Percentiles rank a stretch among this genome's conserved stretches.
These are phyloP conservation scores for Globodera rostochiensis DNA, from an alignment of 1,140 invertebrate species.

Conservation along the genomic window DNA sequence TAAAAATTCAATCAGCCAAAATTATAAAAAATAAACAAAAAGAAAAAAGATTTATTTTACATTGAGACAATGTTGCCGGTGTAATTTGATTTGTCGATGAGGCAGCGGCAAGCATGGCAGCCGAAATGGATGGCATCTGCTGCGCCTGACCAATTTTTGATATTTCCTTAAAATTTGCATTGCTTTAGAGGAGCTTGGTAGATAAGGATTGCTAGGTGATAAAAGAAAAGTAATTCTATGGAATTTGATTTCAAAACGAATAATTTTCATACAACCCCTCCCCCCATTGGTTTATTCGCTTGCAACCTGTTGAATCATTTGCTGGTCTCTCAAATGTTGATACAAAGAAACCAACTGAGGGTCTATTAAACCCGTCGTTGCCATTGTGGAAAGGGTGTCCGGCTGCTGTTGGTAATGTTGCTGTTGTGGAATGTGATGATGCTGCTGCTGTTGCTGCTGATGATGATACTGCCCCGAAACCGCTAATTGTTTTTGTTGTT, in stretches of 20 bases:
- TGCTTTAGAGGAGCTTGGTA: too few relatives aligned
- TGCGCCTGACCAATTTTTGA: neutral
- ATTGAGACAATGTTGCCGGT: neutral
- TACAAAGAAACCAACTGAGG: neutral
- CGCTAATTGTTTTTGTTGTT: slow-evolving; percentile 4
- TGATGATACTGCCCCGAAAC: slow-evolving; percentile 11
- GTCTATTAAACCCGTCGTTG: neutral
- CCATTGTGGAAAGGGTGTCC: neutral
- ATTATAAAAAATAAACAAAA: neutral
- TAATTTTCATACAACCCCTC: too few relatives aligned
- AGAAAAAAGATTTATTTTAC: neutral
- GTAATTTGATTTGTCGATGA: neutral
- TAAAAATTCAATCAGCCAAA: neutral
- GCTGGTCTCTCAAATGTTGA: slow-evolving; percentile 6
- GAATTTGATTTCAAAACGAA: too few relatives aligned
- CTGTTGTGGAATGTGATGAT: neutral
- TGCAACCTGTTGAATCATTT: slow-evolving; percentile 2
- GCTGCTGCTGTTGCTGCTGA: slow-evolving; percentile 22
- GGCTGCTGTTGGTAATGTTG: slow-evolving; percentile 4
- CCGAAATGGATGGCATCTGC: neutral
- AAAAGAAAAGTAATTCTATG: neutral
- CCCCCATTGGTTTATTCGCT: neutral
- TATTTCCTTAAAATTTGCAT: neutral
- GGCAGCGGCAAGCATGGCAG: neutral
- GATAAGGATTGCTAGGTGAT: too few relatives aligned